Evolutionary conservation across 2,888 invertebrate species (phyloP).

Genomic region (Hirtodrosophila confusa): DNA sequence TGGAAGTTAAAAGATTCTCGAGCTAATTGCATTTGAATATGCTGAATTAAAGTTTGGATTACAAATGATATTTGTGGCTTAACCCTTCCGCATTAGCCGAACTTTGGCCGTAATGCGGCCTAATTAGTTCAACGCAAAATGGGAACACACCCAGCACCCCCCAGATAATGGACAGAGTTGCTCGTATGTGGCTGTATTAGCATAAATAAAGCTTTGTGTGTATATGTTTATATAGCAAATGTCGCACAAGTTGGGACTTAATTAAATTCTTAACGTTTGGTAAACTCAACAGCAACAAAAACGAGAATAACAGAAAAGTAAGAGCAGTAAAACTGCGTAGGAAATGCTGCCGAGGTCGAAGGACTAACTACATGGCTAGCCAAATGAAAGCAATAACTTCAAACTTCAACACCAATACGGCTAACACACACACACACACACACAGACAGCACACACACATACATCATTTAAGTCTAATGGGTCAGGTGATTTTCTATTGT

Average conservation of each 20-base stretch:
- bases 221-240: not conserved
- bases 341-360: slow-evolving; percentile 17
- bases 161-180: too few species aligned
- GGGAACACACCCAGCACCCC: too few species aligned
- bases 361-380: slow-evolving; percentile 44
- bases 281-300: slow-evolving; percentile 29
- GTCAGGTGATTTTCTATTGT: slow-evolving; percentile 78
- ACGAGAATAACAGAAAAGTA: not conserved
- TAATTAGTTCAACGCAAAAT: too few species aligned
- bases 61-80: too few species aligned
- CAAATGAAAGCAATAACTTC: slow-evolving; percentile 69
- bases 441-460: slow-evolving; percentile 18
- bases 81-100: too few species aligned
- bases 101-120: too few species aligned
- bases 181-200: too few species aligned
- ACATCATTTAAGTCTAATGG: slow-evolving; percentile 69
- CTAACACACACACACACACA: slow-evolving; percentile 24
- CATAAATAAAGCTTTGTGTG: not conserved
- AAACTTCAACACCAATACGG: slow-evolving; percentile 59
- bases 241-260: slow-evolving; percentile 53
- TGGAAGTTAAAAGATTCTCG: too few species aligned
- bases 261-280: slow-evolving; percentile 72
- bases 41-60: too few species aligned
- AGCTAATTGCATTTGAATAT: too few species aligned
- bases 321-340: not conserved